These are phyloP conservation scores for Cheirogaleus major DNA, from an alignment of 2,797 vertebrate genomes.

Conservation along the genomic window DNA sequence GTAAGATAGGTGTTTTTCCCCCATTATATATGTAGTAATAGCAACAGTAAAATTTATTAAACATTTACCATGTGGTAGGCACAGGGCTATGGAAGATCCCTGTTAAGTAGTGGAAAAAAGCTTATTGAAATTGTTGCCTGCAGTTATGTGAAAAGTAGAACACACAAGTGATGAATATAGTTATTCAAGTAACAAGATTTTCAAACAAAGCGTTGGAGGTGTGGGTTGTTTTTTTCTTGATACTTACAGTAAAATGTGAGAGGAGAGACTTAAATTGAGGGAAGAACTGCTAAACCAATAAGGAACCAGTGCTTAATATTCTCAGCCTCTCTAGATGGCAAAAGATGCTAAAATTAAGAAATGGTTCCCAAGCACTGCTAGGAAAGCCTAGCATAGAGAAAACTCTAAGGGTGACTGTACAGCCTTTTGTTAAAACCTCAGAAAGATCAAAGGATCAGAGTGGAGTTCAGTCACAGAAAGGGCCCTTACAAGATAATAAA, in stretches of 20 bases:
- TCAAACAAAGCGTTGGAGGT: background rate
- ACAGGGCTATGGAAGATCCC: background rate
- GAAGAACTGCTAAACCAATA: background rate
- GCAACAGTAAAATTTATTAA: conserved; percentile 26
- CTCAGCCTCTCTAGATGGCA: background rate
- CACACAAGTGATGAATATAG: background rate
- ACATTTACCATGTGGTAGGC: background rate
- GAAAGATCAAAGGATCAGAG: background rate
- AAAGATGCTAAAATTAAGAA: conserved; percentile 28
- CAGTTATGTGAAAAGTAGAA: background rate
- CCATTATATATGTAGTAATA: background rate
- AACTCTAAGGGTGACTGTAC: background rate
- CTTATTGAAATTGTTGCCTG: background rate
- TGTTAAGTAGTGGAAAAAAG: background rate
- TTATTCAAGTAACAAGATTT: conserved; percentile 15
- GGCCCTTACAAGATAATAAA: conserved; percentile 10
- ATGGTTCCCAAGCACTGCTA: background rate
- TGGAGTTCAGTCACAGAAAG: background rate
- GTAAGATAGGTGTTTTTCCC: background rate
- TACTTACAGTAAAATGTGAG: conserved; percentile 2
- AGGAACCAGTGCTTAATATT: background rate
- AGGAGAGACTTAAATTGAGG: background rate
- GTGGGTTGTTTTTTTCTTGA: background rate
- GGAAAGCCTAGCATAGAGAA: background rate
- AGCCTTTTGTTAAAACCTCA: background rate